phyloP scores from a whole-genome alignment of 2,888 invertebrate species.

The Ormyrus pomaceus region DNA sequence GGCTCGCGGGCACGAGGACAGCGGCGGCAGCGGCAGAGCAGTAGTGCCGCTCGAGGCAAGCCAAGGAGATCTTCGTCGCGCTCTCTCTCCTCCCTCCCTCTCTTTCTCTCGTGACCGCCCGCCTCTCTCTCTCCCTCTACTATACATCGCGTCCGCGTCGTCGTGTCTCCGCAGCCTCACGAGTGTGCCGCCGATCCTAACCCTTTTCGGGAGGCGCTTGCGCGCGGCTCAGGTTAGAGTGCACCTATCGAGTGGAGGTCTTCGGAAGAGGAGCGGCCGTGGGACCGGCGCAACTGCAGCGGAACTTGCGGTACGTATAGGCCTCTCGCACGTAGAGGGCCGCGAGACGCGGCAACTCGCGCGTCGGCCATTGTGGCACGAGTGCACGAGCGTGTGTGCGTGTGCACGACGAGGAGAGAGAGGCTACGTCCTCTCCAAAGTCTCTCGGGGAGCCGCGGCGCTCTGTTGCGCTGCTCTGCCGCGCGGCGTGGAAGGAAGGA shows the following conservation, averaged over 20 bases:
- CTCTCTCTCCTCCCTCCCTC: slow-evolving; percentile 1
- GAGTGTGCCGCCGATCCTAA: not conserved
- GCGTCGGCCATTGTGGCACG: too few species aligned
- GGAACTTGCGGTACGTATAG: not conserved
- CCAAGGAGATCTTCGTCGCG: not conserved
- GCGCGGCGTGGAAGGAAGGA: slow-evolving; percentile 16
- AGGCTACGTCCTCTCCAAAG: too few species aligned
- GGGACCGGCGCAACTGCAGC: not conserved
- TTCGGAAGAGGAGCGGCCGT: too few species aligned
- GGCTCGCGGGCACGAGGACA: not conserved
- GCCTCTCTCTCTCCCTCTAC: slow-evolving; percentile 1
- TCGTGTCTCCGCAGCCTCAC: not conserved
- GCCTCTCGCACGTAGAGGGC: not conserved
- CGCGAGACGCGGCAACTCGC: too few species aligned
- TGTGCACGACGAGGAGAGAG: too few species aligned
- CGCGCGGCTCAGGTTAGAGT: too few species aligned
- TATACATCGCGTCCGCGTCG: not conserved
- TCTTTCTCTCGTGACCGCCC: not conserved
- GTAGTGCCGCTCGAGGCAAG: too few species aligned
- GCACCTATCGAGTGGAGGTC: too few species aligned
- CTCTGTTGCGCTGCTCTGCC: too few species aligned
- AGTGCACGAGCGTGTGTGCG: too few species aligned
- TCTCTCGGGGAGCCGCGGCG: too few species aligned
- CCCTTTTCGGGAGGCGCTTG: too few species aligned
- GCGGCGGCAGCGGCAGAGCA: not conserved